Conservation (phyloP, 1,140 invertebrate genomes). For the Drosophila fuyamai region DNA sequence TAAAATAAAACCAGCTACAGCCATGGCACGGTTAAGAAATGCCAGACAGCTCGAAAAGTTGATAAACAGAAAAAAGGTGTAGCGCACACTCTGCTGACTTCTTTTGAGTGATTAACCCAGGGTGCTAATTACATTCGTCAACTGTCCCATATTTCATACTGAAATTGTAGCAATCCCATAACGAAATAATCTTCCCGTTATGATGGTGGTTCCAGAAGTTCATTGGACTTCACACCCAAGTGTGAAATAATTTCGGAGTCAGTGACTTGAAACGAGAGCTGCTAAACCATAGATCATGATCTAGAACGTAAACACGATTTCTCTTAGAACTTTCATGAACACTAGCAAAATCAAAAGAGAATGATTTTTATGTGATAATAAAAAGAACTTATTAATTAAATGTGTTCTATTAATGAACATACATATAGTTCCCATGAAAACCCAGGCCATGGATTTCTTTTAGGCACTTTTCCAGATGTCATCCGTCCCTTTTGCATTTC, state of each 20-base stretch:
- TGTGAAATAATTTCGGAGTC: constrained; percentile 43
- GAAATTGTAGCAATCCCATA: constrained; percentile 27
- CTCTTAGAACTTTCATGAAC: not conserved
- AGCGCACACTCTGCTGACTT: constrained; percentile 60
- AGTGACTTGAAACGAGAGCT: constrained; percentile 53
- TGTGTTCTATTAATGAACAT: no score
- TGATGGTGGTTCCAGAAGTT: constrained; percentile 39
- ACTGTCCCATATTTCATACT: constrained; percentile 59
- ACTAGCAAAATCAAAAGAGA: not conserved
- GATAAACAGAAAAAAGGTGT: constrained; percentile 33
- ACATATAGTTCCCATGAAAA: no score
- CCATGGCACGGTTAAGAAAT: constrained; percentile 23
- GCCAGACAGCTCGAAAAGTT: constrained; percentile 33
- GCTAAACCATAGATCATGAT: constrained; percentile 40
- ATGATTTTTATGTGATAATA: no score
- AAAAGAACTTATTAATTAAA: no score
- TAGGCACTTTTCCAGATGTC: constrained; percentile 13
- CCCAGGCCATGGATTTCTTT: constrained; percentile 8
- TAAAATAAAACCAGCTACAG: constrained; percentile 38
- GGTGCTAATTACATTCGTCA: constrained; percentile 60
- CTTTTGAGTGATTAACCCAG: constrained; percentile 58
- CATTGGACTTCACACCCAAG: constrained; percentile 59
- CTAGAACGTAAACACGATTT: not conserved
- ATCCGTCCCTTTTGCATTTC: constrained; percentile 34
- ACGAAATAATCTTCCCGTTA: constrained; percentile 32